Evolutionary conservation across 2,888 invertebrate genomes (phyloP), one percentile per base, ranked within the genome.

Genomic region (Cataglyphis cursor): DNA sequence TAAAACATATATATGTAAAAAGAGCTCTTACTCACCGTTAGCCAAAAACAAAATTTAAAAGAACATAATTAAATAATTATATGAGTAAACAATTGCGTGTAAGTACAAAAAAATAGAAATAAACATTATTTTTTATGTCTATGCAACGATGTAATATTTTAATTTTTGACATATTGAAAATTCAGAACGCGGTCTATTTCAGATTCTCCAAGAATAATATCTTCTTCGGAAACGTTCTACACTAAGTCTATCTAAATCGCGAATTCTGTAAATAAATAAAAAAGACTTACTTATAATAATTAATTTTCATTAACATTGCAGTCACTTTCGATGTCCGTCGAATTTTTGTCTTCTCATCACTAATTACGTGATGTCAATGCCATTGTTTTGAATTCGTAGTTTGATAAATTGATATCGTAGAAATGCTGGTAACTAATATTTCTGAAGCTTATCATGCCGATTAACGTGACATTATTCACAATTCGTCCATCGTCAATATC

Each of bases 281-380:
- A 57, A 38, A 15, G 15, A 35, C 18, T 74, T 62, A 51, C 0
- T 10, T 10, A 24, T 41, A 35, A 51, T 51, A 51, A 51, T n/a
- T n/a, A 51, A 51, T 64, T 54, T 38, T 4, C n/a, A 12, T 21
- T 54, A 15, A 18, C 6, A 35, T 41, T n/a, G 3, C 31, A 65
- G 8, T 62, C 35, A 38, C 28, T 76, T 48, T 48, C 12, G 5
- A 21, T 1, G 0, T 5, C 38, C 2, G 21, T 38, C 24, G 24
- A 73, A 38, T 73, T 65, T 51, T 18, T 18, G 24, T 75, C 24
- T 65, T 75, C 18, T 38, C 2, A 35, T 54, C 24, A 44, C 21
- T 31, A 18, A 10, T 10, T 64, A 74, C 44, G 62, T 74, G 64
- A 48, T 35, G 48, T 64, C 6, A 21, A 3, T 38, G 38, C 8